Percentiles rank a stretch among this genome's conserved stretches.
phyloP scores from a whole-genome alignment of 2,888 invertebrate genomes.

The Hydriomena furcata region DNA sequence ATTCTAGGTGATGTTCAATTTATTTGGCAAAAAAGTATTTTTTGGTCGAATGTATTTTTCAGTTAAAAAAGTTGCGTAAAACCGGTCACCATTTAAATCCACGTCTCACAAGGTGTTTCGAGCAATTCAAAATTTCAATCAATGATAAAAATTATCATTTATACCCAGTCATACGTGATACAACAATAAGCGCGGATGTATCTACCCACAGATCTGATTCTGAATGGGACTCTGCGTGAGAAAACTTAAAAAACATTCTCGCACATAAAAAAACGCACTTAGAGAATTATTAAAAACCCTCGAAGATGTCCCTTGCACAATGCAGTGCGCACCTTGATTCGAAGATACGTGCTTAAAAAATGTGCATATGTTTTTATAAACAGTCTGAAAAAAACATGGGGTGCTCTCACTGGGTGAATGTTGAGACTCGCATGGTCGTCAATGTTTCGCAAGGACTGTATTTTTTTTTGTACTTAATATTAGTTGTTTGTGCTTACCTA shows the following conservation, averaged over 20 bases:
- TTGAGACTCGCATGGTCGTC: constrained; percentile 37
- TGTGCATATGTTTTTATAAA: constrained; percentile 82
- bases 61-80: not conserved
- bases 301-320: constrained; percentile 75
- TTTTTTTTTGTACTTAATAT: no score
- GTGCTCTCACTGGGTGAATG: constrained; percentile 36
- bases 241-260: constrained; percentile 78
- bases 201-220: constrained; percentile 80
- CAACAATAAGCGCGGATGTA: constrained; percentile 72
- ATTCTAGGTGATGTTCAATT: no score
- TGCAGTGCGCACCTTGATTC: constrained; percentile 70
- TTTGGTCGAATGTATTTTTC: no score
- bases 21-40: no score
- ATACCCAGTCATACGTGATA: constrained; percentile 62
- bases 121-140: constrained; percentile 22
- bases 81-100: constrained; percentile 9
- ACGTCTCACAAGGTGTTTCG: constrained; percentile 29
- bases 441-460: constrained; percentile 42
- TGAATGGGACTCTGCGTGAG: constrained; percentile 78
- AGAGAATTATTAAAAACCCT: constrained; percentile 75
- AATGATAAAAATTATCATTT: constrained; percentile 49
- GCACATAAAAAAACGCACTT: constrained; percentile 74
- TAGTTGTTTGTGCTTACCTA: no score
- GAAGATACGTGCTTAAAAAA: constrained; percentile 76
- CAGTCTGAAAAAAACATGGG: constrained; percentile 65